phyloP scores from a whole-genome alignment of 2,113 vertebrate genomes.

The Craseonycteris thonglongyai region DNA sequence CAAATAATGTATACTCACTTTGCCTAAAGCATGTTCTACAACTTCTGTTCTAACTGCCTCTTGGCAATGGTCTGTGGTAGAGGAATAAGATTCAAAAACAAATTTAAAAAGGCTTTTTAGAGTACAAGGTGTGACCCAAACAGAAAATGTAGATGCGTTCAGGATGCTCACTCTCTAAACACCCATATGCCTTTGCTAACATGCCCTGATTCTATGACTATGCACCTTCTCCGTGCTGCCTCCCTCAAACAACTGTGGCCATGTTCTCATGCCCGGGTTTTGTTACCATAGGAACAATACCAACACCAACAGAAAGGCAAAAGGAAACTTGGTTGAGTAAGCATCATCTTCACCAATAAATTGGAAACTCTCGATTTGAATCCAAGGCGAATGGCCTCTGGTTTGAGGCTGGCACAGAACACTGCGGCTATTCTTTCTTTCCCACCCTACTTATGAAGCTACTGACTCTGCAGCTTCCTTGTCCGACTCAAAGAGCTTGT shows the following conservation, averaged over 20 bases:
- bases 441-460: not conserved
- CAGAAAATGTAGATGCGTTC: not conserved
- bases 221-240: not conserved
- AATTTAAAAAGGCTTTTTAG: not conserved
- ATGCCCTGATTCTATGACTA: not conserved
- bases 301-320: not conserved
- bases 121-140: not conserved
- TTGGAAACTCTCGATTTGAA: not conserved
- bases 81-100: not conserved
- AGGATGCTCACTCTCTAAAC: not conserved
- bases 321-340: not conserved
- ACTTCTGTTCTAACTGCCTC: not conserved
- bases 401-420: not conserved
- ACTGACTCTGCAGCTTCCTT: not conserved
- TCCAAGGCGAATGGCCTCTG: not conserved
- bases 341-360: not conserved
- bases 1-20: conserved; percentile 21
- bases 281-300: not conserved
- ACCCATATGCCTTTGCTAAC: not conserved
- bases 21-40: not conserved
- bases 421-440: not conserved
- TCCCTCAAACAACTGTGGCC: not conserved
- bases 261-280: not conserved
- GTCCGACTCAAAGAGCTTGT: not conserved
- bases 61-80: not conserved